Evolutionary conservation across 2,113 vertebrate species (phyloP).

Genomic region (Actinemys pallida): DNA sequence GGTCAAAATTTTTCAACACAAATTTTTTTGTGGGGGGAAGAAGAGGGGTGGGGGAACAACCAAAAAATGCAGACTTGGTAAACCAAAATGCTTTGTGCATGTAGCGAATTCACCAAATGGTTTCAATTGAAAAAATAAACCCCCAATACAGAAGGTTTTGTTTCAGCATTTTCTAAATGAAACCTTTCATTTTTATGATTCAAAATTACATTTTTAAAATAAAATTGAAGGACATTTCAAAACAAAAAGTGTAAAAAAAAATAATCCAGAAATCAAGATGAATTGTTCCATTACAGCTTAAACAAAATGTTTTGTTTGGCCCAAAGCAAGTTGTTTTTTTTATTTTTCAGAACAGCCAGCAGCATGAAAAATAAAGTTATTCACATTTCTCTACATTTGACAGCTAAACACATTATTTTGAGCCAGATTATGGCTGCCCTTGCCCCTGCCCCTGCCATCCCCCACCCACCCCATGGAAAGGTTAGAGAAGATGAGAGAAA

Average conservation of each 20-base stretch:
- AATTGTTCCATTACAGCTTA: background rate
- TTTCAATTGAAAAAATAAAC: background rate
- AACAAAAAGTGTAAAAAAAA: background rate
- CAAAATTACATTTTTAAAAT: background rate
- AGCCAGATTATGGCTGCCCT: background rate
- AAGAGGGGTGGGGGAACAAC: accelerated
- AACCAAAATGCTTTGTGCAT: background rate
- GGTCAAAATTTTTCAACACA: background rate
- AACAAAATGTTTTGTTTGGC: background rate
- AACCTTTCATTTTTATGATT: background rate
- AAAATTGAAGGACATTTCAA: background rate
- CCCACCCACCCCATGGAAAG: background rate
- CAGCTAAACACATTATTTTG: background rate
- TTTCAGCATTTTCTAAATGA: background rate
- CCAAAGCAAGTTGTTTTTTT: background rate
- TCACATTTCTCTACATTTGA: background rate
- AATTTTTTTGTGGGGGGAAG: background rate
- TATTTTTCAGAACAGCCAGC: background rate
- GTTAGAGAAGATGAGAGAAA: background rate
- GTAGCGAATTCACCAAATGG: background rate
- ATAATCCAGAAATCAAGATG: background rate
- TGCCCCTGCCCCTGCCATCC: background rate
- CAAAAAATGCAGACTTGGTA: background rate
- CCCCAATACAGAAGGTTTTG: background rate
- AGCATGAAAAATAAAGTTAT: background rate